Percentiles rank a stretch among this genome's conserved stretches.
Evolutionary conservation across 2,797 vertebrate genomes (phyloP).

Genomic region (Heteromormyrus szaboi): DNA sequence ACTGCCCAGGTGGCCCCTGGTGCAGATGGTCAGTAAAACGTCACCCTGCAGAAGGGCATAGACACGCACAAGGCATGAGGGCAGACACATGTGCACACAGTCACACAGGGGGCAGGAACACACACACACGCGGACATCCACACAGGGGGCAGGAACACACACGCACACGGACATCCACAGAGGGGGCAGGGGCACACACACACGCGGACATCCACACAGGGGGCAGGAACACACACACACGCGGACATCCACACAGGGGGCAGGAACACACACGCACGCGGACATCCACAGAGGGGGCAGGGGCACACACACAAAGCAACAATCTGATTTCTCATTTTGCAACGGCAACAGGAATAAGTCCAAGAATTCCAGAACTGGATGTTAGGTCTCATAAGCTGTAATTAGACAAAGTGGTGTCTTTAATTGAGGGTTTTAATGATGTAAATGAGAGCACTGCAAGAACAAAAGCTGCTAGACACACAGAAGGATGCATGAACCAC

Average conservation of each 20-base stretch:
- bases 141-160: background rate
- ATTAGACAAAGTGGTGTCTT: slow-evolving; percentile 66
- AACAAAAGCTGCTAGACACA: slow-evolving; percentile 19
- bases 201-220: too few species aligned
- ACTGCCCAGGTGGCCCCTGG: background rate
- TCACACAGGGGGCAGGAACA: background rate
- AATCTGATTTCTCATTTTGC: slow-evolving; percentile 49
- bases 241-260: too few species aligned
- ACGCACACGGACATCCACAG: slow-evolving; percentile 12
- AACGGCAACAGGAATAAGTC: slow-evolving; percentile 10
- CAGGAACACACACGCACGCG: slow-evolving; percentile 16
- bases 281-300: background rate
- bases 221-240: too few species aligned
- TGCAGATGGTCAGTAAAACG: background rate
- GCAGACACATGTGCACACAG: slow-evolving; percentile 17
- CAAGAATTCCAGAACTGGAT: background rate
- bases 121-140: slow-evolving; percentile 12
- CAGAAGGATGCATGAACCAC: slow-evolving; percentile 31
- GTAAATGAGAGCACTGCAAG: slow-evolving; percentile 31
- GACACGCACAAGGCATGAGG: slow-evolving; percentile 22
- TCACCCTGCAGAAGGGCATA: slow-evolving; percentile 31
- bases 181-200: too few species aligned
- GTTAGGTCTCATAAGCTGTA: slow-evolving; percentile 65
- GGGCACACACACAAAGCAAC: slow-evolving; percentile 32
- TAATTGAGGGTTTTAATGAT: slow-evolving; percentile 69